These are phyloP conservation scores for Cetoscarus ocellatus DNA, from an alignment of 2,797 vertebrate genomes.

Conservation along the genomic window DNA sequence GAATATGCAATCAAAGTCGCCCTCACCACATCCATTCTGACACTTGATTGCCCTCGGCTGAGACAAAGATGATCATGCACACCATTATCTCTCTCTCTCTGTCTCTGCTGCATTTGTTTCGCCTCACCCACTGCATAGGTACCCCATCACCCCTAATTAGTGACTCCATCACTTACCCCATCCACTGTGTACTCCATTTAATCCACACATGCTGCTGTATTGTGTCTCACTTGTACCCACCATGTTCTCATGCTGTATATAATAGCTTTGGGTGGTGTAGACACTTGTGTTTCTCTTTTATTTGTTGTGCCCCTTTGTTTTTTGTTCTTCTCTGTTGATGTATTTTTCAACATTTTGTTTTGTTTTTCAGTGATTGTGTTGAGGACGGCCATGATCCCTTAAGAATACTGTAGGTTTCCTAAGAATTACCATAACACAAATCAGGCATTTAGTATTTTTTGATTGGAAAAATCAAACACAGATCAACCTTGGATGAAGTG, in stretches of 20 bases:
- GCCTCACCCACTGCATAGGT: slow-evolving; percentile 29
- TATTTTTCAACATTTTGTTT: slow-evolving; percentile 66
- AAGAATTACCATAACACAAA: slow-evolving; percentile 9
- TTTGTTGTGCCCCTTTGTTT: slow-evolving; percentile 63
- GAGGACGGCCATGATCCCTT: slow-evolving; percentile 74
- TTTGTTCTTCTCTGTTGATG: slow-evolving; percentile 59
- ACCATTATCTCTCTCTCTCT: slow-evolving; percentile 63
- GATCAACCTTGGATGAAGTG: neutral
- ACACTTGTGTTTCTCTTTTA: slow-evolving; percentile 54
- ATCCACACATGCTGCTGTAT: slow-evolving; percentile 49
- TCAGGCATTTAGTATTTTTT: neutral
- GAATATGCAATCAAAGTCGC: slow-evolving; percentile 41
- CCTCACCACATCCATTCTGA: slow-evolving; percentile 36
- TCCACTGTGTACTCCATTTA: slow-evolving; percentile 29
- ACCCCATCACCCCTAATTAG: slow-evolving; percentile 44
- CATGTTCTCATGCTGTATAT: slow-evolving; percentile 57
- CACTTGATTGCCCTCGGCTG: slow-evolving; percentile 44
- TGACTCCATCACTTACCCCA: slow-evolving; percentile 38
- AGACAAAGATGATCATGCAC: slow-evolving; percentile 69
- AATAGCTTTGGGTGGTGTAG: slow-evolving; percentile 60
- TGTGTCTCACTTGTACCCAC: slow-evolving; percentile 51
- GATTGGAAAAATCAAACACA: slow-evolving; percentile 4
- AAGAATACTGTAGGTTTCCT: slow-evolving; percentile 51
- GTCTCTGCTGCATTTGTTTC: slow-evolving; percentile 45
- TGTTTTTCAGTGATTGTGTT: slow-evolving; percentile 75